Evolutionary conservation across 2,888 invertebrate genomes (phyloP).

Genomic region (Chalcosyrphus nemorum): DNA sequence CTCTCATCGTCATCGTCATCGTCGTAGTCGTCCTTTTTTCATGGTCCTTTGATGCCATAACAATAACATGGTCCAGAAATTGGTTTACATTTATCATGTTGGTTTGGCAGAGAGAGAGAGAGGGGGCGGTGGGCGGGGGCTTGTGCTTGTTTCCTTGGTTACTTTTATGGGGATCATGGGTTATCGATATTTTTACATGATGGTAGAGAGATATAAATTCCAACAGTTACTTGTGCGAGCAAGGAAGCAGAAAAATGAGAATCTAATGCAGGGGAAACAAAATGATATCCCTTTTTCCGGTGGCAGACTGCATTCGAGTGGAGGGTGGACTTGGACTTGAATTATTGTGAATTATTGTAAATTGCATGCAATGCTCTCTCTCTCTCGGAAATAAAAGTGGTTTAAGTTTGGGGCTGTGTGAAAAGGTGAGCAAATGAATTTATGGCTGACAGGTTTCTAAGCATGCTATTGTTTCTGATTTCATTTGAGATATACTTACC

Average conservation of each 20-base stretch:
- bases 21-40: conserved; percentile 5
- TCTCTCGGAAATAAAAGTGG: conserved; percentile 38
- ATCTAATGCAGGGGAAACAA: conserved; percentile 39
- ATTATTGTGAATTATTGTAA: conserved; percentile 61
- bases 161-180: conserved; percentile 66
- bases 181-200: conserved; percentile 61
- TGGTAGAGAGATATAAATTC: conserved; percentile 54
- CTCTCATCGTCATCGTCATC: not conserved
- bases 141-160: conserved; percentile 31
- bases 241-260: conserved; percentile 55
- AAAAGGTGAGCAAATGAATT: conserved; percentile 10
- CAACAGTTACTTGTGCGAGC: conserved; percentile 40
- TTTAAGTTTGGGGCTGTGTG: not conserved
- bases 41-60: conserved; percentile 35
- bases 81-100: conserved; percentile 68
- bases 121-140: not conserved
- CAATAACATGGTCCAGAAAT: conserved; percentile 67
- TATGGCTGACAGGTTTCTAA: not conserved
- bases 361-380: conserved; percentile 30
- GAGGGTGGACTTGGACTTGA: conserved; percentile 33
- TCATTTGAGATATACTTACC: not conserved
- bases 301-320: conserved; percentile 19
- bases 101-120: too few relatives aligned
- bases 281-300: conserved; percentile 30
- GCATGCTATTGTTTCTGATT: not conserved